Conservation (phyloP, 2,113 vertebrate genomes). For the Odobenus rosmarus region DNA sequence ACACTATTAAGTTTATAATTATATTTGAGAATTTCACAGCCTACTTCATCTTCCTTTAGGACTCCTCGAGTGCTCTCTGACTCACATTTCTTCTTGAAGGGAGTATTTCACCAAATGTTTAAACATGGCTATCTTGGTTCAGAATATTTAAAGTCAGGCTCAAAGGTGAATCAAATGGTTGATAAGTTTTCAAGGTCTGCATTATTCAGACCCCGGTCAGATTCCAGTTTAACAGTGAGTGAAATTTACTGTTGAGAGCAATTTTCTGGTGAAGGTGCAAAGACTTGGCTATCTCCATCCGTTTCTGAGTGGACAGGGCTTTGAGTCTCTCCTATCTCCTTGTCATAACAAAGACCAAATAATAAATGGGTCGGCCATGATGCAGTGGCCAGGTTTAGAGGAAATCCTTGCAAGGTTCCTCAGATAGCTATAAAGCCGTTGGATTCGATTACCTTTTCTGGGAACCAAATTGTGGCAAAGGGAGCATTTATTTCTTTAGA, state of each 20-base stretch:
- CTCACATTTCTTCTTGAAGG: constrained; percentile 67
- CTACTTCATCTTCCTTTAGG: constrained; percentile 77
- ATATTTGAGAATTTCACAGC: constrained; percentile 79
- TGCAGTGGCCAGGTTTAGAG: background rate
- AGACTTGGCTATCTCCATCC: background rate
- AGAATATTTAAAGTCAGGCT: constrained; percentile 68
- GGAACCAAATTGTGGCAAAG: constrained; percentile 5
- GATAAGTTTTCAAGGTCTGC: constrained; percentile 36
- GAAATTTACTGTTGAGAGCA: constrained; percentile 1
- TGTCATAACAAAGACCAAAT: constrained; percentile 21
- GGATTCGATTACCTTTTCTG: background rate
- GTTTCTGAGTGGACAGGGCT: background rate
- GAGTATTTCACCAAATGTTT: constrained; percentile 65
- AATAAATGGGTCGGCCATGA: background rate
- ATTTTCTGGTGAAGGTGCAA: constrained; percentile 1
- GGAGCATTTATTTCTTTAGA: constrained; percentile 31
- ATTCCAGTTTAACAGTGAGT: constrained; percentile 27
- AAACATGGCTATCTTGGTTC: constrained; percentile 53
- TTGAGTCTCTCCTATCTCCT: background rate
- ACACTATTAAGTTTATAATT: constrained; percentile 81
- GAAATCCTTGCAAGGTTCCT: background rate
- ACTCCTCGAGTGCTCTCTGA: constrained; percentile 51
- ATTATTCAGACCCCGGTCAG: background rate
- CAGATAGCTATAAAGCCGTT: background rate
- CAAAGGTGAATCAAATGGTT: constrained; percentile 61